Percentiles rank a stretch among this genome's conserved stretches.
Conservation (phyloP, 2,113 vertebrate species). For the Emydocephalus ijimae region DNA sequence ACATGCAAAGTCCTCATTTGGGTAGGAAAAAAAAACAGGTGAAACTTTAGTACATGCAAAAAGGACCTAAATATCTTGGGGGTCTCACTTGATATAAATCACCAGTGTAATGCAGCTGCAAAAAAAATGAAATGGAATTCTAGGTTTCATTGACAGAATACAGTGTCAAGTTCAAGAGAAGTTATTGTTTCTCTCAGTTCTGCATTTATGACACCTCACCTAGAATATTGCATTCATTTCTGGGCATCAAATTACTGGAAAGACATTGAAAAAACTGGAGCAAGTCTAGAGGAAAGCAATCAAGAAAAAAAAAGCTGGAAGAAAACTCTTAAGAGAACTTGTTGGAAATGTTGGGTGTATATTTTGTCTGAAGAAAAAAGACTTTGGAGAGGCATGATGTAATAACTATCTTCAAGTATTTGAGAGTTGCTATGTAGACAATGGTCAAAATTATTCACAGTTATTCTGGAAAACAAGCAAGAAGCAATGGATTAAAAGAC, state of each 20-base stretch:
- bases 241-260: neutral
- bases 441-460: neutral
- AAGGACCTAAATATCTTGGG: neutral
- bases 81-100: neutral
- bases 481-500: neutral
- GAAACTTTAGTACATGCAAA: neutral
- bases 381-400: neutral
- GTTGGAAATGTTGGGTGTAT: neutral
- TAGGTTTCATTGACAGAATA: neutral
- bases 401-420: neutral
- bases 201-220: neutral
- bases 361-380: neutral
- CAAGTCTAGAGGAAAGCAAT: neutral
- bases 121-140: neutral
- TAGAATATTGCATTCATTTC: neutral
- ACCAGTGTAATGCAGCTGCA: neutral
- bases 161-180: neutral
- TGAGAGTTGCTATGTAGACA: neutral
- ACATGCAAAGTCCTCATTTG: neutral
- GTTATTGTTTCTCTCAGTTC: neutral
- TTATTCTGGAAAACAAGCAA: neutral
- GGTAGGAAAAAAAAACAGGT: neutral
- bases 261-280: neutral
- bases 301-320: neutral
- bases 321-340: neutral